phyloP scores from a whole-genome alignment of 37 sponge, comb jelly and placozoan species.

The Bolinopsis microptera region DNA sequence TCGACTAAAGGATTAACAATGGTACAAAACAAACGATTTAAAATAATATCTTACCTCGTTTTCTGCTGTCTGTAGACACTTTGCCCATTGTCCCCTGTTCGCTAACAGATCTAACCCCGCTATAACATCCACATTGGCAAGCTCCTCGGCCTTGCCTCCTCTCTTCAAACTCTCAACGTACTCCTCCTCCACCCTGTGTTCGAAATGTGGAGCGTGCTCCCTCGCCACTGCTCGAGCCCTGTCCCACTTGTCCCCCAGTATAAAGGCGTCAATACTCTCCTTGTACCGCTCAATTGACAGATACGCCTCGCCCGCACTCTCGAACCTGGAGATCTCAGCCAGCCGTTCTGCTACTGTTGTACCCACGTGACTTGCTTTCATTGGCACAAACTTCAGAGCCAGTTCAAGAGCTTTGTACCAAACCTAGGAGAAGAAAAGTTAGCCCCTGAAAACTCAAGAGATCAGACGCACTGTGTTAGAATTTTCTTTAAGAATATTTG shows the following conservation, averaged over 20 bases:
- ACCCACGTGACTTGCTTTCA: conserved; percentile 73
- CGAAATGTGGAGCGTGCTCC: conserved; percentile 84
- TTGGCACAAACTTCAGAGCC: conserved; percentile 85
- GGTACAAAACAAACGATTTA: not conserved
- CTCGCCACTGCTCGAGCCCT: conserved; percentile 83
- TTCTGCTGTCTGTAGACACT: conserved; percentile 85
- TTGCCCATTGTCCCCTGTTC: conserved; percentile 88
- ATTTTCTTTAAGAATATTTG: too few species aligned
- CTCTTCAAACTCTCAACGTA: conserved; percentile 85
- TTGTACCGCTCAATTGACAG: conserved; percentile 85
- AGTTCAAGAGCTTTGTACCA: conserved; percentile 84
- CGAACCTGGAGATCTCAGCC: conserved; percentile 81
- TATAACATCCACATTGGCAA: conserved; percentile 89
- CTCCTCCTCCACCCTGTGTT: conserved; percentile 87
- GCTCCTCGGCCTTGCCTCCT: conserved; percentile 84
- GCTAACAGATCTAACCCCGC: conserved; percentile 94
- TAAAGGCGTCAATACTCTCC: conserved; percentile 91
- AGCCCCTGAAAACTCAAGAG: too few species aligned
- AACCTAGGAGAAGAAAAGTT: conserved; percentile 63
- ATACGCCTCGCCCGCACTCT: conserved; percentile 86
- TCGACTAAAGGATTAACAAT: not conserved
- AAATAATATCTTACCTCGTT: conserved; percentile 70
- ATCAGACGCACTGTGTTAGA: too few species aligned
- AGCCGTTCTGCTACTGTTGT: conserved; percentile 82
- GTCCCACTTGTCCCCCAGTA: conserved; percentile 88